Conservation (phyloP, 2,888 invertebrate genomes). For the Cordilura impudica region DNA sequence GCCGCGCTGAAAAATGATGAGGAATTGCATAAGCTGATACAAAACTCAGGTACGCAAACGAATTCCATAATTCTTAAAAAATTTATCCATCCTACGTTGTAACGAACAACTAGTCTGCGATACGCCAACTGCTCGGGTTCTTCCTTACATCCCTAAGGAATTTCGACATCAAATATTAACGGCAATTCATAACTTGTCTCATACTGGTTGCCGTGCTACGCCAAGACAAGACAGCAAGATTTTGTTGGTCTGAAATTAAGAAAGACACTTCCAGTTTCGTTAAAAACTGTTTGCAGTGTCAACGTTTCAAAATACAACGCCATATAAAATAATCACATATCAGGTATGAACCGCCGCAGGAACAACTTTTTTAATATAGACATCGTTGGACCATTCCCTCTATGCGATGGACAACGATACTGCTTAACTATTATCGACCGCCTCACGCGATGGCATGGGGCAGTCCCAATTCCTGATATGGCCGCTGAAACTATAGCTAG, state of each 20-base stretch:
- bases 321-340: not conserved
- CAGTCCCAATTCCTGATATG: conserved; percentile 37
- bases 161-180: not conserved
- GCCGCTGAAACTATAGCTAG: conserved; percentile 27
- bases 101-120: conserved; percentile 15
- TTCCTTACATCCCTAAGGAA: not conserved
- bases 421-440: not conserved
- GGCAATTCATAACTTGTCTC: not conserved
- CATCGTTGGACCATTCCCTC: conserved; percentile 9
- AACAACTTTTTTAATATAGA: conserved; percentile 7
- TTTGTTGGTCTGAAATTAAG: conserved; percentile 24
- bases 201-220: conserved; percentile 8
- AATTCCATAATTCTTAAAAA: conserved; percentile 2
- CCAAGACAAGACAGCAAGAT: not conserved
- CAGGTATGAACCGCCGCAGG: not conserved
- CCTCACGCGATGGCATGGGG: conserved; percentile 2
- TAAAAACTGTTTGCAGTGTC: conserved; percentile 11
- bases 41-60: conserved; percentile 1
- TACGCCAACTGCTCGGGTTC: not conserved
- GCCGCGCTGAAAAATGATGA: conserved; percentile 44
- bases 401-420: conserved; percentile 14
- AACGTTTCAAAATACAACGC: conserved; percentile 18
- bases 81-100: not conserved
- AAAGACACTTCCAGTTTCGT: conserved; percentile 16
- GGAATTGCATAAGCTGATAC: not conserved